Evolutionary conservation across 92 coral and sea anemone genomes (phyloP).

Genomic region (Palythoa caribaeorum): DNA sequence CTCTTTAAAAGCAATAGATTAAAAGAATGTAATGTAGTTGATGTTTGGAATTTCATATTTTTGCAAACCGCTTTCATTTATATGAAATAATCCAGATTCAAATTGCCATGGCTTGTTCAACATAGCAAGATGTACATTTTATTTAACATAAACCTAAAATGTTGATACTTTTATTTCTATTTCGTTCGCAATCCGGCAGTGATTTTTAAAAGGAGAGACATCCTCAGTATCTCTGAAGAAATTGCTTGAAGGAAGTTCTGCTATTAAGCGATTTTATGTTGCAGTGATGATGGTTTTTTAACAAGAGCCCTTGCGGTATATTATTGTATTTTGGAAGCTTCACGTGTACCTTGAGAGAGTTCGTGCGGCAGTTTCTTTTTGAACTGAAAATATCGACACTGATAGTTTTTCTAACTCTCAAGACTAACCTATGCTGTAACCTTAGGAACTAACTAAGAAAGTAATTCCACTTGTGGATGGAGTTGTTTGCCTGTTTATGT

Average conservation of each 20-base stretch:
- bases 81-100: neutral
- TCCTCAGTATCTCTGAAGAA: neutral
- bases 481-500: no score
- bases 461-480: no score
- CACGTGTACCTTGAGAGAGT: neutral
- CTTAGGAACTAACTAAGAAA: no score
- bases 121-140: neutral
- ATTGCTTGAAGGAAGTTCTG: no score
- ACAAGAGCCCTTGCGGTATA: neutral
- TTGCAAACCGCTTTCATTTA: neutral
- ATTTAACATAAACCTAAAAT: neutral
- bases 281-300: neutral
- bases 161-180: neutral
- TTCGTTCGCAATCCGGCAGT: neutral
- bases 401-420: no score
- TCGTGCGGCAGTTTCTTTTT: no score
- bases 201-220: neutral
- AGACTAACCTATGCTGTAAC: no score
- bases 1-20: neutral
- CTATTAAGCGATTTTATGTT: neutral
- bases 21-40: constrained; percentile 29
- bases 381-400: no score
- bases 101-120: neutral
- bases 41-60: neutral
- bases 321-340: constrained; percentile 1